Percentiles rank a stretch among this genome's conserved stretches.
Evolutionary conservation across 2,888 invertebrate genomes (phyloP).

Genomic region (Latrodectus elegans): DNA sequence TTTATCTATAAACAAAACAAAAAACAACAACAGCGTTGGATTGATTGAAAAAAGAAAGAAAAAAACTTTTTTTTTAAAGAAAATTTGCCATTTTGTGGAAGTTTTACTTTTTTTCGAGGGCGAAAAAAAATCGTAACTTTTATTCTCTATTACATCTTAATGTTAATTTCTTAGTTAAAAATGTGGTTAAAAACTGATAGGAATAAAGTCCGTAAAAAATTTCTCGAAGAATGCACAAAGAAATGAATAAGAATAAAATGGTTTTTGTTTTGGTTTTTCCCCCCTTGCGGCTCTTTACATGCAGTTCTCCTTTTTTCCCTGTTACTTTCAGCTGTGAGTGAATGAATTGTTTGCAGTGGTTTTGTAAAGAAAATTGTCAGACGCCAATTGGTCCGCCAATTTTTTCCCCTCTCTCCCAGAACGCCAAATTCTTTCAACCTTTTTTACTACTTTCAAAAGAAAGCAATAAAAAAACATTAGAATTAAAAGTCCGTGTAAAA

Average conservation of each 20-base stretch:
- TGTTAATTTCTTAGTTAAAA: conserved; percentile 64
- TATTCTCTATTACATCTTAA: conserved; percentile 59
- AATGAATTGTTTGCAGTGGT: conserved; percentile 68
- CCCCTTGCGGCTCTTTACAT: conserved; percentile 1
- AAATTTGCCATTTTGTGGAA: conserved; percentile 19
- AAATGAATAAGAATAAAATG: background rate
- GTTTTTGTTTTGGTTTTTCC: conserved; percentile 4
- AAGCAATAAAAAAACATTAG: conserved; percentile 65
- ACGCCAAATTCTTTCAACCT: conserved; percentile 12
- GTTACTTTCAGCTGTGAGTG: background rate
- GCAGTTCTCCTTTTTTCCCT: conserved; percentile 13
- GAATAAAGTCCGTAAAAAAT: conserved; percentile 18
- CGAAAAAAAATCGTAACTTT: conserved; percentile 11
- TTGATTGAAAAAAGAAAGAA: background rate
- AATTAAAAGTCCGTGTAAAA: conserved; percentile 64
- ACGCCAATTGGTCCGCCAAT: conserved; percentile 42
- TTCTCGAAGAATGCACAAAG: background rate
- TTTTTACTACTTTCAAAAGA: conserved; percentile 38
- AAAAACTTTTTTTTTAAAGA: conserved; percentile 16
- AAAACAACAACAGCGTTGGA: background rate
- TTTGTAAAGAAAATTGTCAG: conserved; percentile 66
- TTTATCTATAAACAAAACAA: conserved; percentile 6
- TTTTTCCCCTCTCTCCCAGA: conserved; percentile 37
- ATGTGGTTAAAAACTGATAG: conserved; percentile 59
- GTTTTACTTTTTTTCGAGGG: conserved; percentile 20